These are phyloP conservation scores for Myotis myotis DNA, from an alignment of 2,797 vertebrate species.

Conservation along the genomic window DNA sequence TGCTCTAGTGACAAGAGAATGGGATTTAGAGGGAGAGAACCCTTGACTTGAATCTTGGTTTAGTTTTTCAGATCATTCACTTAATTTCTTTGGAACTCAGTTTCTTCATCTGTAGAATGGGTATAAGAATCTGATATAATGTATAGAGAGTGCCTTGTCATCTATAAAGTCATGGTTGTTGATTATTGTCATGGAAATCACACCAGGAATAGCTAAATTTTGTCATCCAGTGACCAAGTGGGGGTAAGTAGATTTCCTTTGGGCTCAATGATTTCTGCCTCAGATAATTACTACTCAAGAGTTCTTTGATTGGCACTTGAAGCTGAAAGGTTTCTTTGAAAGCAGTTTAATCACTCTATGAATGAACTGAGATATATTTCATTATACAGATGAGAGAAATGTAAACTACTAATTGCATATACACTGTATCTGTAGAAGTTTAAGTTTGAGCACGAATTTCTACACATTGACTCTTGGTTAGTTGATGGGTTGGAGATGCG, in stretches of 20 bases:
- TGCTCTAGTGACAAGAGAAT: neutral
- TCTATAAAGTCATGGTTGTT: slow-evolving; percentile 15
- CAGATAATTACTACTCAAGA: slow-evolving; percentile 53
- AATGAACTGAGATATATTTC: slow-evolving; percentile 54
- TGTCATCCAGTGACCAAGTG: slow-evolving; percentile 47
- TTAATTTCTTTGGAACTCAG: slow-evolving; percentile 17
- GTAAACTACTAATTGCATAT: slow-evolving; percentile 60
- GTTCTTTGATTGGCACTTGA: slow-evolving; percentile 58
- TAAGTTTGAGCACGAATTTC: slow-evolving; percentile 49
- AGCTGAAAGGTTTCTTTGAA: slow-evolving; percentile 47
- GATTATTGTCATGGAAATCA: slow-evolving; percentile 47
- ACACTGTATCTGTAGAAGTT: slow-evolving; percentile 10
- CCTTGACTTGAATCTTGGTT: neutral
- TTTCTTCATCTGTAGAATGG: slow-evolving; percentile 30
- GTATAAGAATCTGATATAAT: neutral
- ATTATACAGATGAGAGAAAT: slow-evolving; percentile 65
- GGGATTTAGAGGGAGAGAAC: neutral
- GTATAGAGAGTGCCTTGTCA: neutral
- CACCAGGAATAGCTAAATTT: slow-evolving; percentile 37
- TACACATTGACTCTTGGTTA: slow-evolving; percentile 9
- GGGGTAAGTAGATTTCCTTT: slow-evolving; percentile 48
- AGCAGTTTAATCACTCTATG: slow-evolving; percentile 57
- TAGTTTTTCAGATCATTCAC: neutral
- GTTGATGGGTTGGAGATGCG: neutral
- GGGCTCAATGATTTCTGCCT: slow-evolving; percentile 45